A percentile compares a stretch with the other conserved stretches of the same genome.
Conservation (phyloP, 2,797 vertebrate genomes). For the Silurus lanzhouensis region DNA sequence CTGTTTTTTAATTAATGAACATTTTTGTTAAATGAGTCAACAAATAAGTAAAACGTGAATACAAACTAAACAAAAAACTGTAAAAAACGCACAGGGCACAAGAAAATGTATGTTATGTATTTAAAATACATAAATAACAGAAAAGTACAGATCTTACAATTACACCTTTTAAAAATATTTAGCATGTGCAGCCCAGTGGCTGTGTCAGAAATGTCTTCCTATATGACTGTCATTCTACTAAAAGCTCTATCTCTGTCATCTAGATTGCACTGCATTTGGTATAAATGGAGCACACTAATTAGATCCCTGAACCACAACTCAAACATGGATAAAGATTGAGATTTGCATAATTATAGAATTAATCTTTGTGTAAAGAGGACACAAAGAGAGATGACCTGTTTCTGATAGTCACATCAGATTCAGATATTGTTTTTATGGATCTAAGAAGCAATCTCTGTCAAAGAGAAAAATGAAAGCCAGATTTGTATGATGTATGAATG, state of each 20-base stretch:
- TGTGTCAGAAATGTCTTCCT: neutral
- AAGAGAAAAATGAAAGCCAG: neutral
- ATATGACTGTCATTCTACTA: neutral
- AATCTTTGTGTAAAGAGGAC: conserved; percentile 3
- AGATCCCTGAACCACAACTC: neutral
- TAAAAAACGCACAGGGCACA: neutral
- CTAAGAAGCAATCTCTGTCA: neutral
- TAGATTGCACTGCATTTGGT: neutral
- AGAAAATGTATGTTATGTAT: neutral
- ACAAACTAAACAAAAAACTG: neutral
- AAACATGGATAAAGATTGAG: neutral
- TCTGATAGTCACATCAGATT: conserved; percentile 6
- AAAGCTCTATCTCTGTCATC: neutral
- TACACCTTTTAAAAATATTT: neutral
- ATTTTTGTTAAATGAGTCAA: neutral
- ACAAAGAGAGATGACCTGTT: conserved; percentile 5
- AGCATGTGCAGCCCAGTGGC: neutral
- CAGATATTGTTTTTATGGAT: neutral
- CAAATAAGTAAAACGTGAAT: neutral
- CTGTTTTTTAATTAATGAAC: neutral
- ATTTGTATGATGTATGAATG: neutral
- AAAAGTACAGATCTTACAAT: neutral
- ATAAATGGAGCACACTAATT: conserved; percentile 6
- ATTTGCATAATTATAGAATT: conserved; percentile 15
- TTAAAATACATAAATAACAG: neutral